Percentiles rank a stretch among this genome's conserved stretches.
Evolutionary conservation across 2,888 invertebrate genomes (phyloP).

Genomic region (Acleris sparsana): DNA sequence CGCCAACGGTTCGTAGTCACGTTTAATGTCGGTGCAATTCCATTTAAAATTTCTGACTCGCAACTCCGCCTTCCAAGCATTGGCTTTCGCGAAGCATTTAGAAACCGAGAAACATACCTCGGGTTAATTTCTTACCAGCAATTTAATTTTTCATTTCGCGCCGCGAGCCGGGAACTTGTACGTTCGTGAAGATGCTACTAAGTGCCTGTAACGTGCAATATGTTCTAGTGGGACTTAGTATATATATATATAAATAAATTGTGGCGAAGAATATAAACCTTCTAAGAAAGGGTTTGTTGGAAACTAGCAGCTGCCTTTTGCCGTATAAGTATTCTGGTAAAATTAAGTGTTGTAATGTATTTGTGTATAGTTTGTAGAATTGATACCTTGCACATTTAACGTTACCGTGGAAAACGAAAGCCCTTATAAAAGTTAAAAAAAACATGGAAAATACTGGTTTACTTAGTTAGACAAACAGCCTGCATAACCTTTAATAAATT

Average conservation of each 20-base stretch:
- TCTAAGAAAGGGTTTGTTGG: too few species aligned
- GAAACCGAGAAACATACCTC: conserved; percentile 18
- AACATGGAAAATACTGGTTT: too few species aligned
- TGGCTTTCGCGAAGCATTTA: conserved; percentile 9
- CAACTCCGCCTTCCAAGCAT: conserved; percentile 11
- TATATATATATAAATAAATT: neutral
- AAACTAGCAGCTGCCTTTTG: too few species aligned
- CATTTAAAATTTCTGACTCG: conserved; percentile 44
- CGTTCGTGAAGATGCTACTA: neutral
- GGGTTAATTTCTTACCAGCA: conserved; percentile 18
- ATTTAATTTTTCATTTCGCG: conserved; percentile 12
- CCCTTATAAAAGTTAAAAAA: too few species aligned
- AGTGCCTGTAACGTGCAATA: neutral
- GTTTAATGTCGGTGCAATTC: conserved; percentile 49
- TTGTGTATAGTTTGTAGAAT: too few species aligned
- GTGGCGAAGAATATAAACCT: too few species aligned
- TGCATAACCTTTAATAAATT: too few species aligned
- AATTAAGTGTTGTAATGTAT: too few species aligned
- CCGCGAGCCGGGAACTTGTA: neutral
- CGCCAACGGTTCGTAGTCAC: conserved; percentile 44
- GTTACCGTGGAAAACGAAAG: too few species aligned
- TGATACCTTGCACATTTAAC: too few species aligned
- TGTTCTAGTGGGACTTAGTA: neutral
- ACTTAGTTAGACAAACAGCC: too few species aligned
- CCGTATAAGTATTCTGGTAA: too few species aligned